Percentiles rank a stretch among this genome's conserved stretches.
These are phyloP conservation scores for Chionodraco myersi DNA, from an alignment of 2,113 vertebrate species.

Conservation along the genomic window DNA sequence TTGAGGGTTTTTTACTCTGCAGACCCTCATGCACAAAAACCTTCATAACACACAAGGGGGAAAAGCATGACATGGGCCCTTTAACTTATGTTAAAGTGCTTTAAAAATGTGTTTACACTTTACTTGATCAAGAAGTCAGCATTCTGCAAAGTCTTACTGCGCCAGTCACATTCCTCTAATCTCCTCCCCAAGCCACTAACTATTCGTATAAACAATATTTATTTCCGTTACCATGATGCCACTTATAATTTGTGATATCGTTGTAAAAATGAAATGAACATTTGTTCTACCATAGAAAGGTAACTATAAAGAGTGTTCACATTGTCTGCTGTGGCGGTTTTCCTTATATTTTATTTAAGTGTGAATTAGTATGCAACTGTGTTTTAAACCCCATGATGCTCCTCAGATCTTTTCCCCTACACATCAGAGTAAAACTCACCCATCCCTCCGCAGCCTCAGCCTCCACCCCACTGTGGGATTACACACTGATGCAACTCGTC, in stretches of 20 bases:
- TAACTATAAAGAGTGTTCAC: not conserved
- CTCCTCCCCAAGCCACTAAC: not conserved
- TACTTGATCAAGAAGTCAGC: not conserved
- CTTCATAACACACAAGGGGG: too few species aligned
- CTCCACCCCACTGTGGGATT: constrained; percentile 3
- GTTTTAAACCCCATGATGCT: not conserved
- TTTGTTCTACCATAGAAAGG: too few species aligned
- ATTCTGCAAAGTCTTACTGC: not conserved
- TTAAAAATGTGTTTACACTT: not conserved
- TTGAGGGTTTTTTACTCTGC: too few species aligned
- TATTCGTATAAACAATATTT: not conserved
- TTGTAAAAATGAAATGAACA: constrained; percentile 1
- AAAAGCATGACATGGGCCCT: too few species aligned
- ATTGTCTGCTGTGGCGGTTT: not conserved
- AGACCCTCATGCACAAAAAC: too few species aligned
- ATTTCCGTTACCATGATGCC: constrained; percentile 7
- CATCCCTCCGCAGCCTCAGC: not conserved
- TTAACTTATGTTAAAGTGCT: not conserved
- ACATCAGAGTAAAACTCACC: not conserved
- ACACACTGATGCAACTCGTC: not conserved
- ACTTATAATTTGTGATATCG: not conserved
- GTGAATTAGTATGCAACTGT: not conserved
- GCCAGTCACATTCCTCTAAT: constrained; percentile 4
- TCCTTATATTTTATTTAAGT: not conserved
- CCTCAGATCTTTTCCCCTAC: not conserved